Evolutionary conservation across 2,888 invertebrate species (phyloP), one percentile per base, ranked within the genome.

Genomic region (Ecliptopera silaceata): DNA sequence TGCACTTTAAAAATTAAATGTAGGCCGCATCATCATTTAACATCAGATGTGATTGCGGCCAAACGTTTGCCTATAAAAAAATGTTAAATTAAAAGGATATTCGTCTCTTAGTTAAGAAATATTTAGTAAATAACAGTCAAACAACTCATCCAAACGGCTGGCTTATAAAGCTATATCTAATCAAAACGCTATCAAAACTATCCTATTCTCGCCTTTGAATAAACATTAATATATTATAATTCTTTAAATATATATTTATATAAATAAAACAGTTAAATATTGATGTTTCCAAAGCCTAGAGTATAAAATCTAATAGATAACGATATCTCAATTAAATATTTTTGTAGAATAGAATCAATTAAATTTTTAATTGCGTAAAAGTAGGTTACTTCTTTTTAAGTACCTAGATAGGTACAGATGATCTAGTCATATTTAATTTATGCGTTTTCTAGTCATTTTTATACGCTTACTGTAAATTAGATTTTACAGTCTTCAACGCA

Each of bases 121-220:
- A 59, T 54, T 47, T 59, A 64, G 60, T 58, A 51, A 57, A 63
- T 59, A 55, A 52, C 46, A 61, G 49, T 60, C 49, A 43, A 42
- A 47, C 43, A 59, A 59, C 49, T 54, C 52, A 56, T 43, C 45
- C 55, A 53, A 48, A 49, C 44, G 46, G 59, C 59, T 65, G 49
- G 63, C 54, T 61, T 60, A n/a, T 44, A 52, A 45, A 58, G 58
- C 59, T 39, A 55, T 43, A 57, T 52, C 50, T 46, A 31, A 29
- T 58, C 55, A 54, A 63, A 42, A 57, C 59, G 53, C 53, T 58
- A 12, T 8, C 8, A 8, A 42, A 45, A 34, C n/a, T 43, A 56
- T 43, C 43, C 12, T 54, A 45, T 32, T 31, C 38, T 45, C 31
- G 39, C 54, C 36, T 46, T 53, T 18, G 13, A 53, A 52, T 43